These are phyloP conservation scores for Corbicula japonica DNA, from an alignment of 2,888 invertebrate genomes.

Conservation along the genomic window DNA sequence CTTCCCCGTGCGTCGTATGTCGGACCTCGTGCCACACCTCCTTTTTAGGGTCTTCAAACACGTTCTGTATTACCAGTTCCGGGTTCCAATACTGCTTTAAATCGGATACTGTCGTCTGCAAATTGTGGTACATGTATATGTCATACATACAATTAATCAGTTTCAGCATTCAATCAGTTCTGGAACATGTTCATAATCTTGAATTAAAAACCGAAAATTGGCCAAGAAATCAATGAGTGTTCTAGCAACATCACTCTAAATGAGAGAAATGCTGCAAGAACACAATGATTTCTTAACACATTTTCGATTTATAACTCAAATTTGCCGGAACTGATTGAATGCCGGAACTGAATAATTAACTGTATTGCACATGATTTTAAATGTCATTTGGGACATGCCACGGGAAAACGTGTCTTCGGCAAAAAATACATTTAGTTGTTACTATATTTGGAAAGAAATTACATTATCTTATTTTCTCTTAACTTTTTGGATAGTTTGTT, in stretches of 20 bases:
- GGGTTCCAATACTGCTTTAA: constrained; percentile 60
- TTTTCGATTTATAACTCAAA: too few species aligned
- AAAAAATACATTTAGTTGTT: too few species aligned
- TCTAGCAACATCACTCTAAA: background rate
- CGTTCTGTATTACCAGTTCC: constrained; percentile 56
- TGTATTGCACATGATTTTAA: too few species aligned
- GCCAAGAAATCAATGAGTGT: background rate
- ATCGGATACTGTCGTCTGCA: constrained; percentile 32
- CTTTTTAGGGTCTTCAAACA: constrained; percentile 60
- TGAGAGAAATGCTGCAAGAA: background rate
- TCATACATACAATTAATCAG: background rate
- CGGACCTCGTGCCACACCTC: constrained; percentile 56
- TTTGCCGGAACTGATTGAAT: too few species aligned
- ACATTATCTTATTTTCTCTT: too few species aligned
- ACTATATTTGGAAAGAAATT: too few species aligned
- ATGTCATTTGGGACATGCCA: too few species aligned
- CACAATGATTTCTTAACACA: background rate
- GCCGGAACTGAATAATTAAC: too few species aligned
- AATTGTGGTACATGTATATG: background rate
- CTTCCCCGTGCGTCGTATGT: constrained; percentile 35
- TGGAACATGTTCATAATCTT: background rate
- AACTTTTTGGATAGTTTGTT: too few species aligned
- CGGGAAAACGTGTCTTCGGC: too few species aligned
- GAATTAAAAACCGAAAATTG: background rate
- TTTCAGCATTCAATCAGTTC: background rate